These are phyloP conservation scores for Mya arenaria DNA, from an alignment of 1,140 invertebrate species.

Conservation along the genomic window DNA sequence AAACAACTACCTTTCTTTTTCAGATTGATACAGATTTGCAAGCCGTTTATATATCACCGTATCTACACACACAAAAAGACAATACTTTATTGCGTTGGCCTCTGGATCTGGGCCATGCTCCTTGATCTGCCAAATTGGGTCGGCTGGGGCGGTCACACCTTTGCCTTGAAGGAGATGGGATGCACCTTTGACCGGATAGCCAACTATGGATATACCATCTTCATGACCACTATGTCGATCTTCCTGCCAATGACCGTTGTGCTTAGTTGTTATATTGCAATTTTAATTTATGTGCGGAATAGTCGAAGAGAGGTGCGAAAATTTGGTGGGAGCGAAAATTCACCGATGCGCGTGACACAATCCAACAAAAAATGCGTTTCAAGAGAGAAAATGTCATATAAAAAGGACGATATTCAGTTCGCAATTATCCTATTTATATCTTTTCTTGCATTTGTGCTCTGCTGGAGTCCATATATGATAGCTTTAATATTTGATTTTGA, in stretches of 20 bases:
- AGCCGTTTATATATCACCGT: conserved; percentile 35
- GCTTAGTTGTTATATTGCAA: conserved; percentile 16
- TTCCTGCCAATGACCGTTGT: conserved; percentile 40
- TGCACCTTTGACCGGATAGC: conserved; percentile 46
- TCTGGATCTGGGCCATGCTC: conserved; percentile 16
- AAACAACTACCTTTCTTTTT: conserved; percentile 14
- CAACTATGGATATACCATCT: conserved; percentile 43
- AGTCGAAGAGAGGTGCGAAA: conserved; percentile 7
- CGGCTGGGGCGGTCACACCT: conserved; percentile 49
- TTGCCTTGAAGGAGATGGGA: conserved; percentile 49
- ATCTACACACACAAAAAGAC: conserved; percentile 45
- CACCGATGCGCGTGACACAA: not conserved
- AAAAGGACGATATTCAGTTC: conserved; percentile 47
- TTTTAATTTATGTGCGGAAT: conserved; percentile 26
- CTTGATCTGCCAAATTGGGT: conserved; percentile 50
- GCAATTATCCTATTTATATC: conserved; percentile 39
- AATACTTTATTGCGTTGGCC: conserved; percentile 21
- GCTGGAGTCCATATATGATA: conserved; percentile 40
- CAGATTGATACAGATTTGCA: conserved; percentile 45
- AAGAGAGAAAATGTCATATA: not conserved
- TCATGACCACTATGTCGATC: conserved; percentile 26
- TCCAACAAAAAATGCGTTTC: not conserved
- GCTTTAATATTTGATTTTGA: conserved; percentile 33
- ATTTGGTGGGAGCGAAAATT: not conserved
- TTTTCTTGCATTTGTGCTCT: conserved; percentile 30